A percentile compares a stretch with the other conserved stretches of the same genome.
phyloP scores from a whole-genome alignment of 2,888 invertebrate species.

The Phymatocera aterrima region DNA sequence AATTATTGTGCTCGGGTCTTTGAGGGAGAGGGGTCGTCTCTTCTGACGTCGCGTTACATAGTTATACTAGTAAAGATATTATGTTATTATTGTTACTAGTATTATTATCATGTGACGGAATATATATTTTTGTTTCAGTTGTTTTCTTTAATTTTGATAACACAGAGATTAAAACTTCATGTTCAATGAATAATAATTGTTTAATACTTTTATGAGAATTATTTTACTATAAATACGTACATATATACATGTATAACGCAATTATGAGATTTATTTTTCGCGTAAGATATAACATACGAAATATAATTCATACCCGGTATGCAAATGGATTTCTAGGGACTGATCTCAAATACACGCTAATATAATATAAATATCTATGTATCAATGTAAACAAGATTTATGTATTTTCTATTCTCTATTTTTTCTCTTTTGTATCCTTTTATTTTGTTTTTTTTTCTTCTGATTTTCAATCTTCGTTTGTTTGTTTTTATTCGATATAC shows the following conservation, averaged over 20 bases:
- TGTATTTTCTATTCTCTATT: neutral
- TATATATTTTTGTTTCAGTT: too few relatives aligned
- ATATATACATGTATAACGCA: neutral
- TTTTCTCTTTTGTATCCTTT: neutral
- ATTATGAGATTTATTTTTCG: neutral
- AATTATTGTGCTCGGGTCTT: slow-evolving; percentile 20
- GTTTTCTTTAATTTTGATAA: too few relatives aligned
- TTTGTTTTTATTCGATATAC: neutral
- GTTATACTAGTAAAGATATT: too few relatives aligned
- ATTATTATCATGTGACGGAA: too few relatives aligned
- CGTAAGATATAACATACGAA: slow-evolving; percentile 10
- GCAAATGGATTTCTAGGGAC: too few relatives aligned
- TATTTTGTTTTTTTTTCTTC: neutral
- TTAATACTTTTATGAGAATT: slow-evolving; percentile 1
- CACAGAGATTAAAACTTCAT: neutral
- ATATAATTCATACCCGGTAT: too few relatives aligned
- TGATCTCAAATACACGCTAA: slow-evolving; percentile 42
- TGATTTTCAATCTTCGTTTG: slow-evolving; percentile 16
- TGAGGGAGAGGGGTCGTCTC: too few relatives aligned
- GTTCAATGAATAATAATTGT: neutral
- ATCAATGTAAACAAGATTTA: neutral
- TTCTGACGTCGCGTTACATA: too few relatives aligned
- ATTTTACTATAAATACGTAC: neutral
- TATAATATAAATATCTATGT: neutral
- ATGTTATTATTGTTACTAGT: too few relatives aligned